Base-by-base conservation (phyloP, 2,113 vertebrate genomes). In the Psilopsiagon aymara region DNA sequence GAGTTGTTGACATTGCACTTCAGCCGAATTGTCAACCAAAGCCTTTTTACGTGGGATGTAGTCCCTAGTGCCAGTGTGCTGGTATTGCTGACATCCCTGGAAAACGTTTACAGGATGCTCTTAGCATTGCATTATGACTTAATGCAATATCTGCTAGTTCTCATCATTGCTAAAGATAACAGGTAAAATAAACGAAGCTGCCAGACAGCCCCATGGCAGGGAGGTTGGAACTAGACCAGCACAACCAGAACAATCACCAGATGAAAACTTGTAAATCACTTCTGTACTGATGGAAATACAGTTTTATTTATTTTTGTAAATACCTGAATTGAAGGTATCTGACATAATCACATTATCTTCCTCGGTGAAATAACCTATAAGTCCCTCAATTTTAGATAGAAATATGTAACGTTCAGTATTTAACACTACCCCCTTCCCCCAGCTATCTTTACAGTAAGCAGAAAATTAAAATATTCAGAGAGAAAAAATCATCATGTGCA, bases 1-100 rank as follows among this genome's bases (percentile, higher is more conserved):
- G 82, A 82, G 75, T 28, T 90, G 95, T 93, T 93, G 95, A 94
- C 94, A 47, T 77, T 80, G 92, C 94, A 73, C 82, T 93, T 85
- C 70, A 82, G 82, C 70, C 20, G 35, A 81, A 92, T 46, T 80
- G 91, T 77, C 81, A 80, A 41, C 59, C 86, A 35, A 77, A 95
- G 93, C 76, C 63, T 76, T 90, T 87, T 25, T 31, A 17, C 5
- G 68, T 25, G 71, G 41, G 79, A 74, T 77, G 64, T 90, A 73
- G 86, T 96, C 92, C 90, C 94, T 96, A 92, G 90, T 66, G 96
- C 71, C 90, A n/a, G 85, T 19, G 73, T 28, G 70, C 88, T 41
- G 90, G 19, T 92, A 94, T 9, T 96, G 96, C 89, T 75, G 89
- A 81, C 86, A 60, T 75, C 69, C 69, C 80, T 11, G 77, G 66